Evolutionary conservation across 2,888 invertebrate species (phyloP).

Genomic region (Amorpha juglandis): DNA sequence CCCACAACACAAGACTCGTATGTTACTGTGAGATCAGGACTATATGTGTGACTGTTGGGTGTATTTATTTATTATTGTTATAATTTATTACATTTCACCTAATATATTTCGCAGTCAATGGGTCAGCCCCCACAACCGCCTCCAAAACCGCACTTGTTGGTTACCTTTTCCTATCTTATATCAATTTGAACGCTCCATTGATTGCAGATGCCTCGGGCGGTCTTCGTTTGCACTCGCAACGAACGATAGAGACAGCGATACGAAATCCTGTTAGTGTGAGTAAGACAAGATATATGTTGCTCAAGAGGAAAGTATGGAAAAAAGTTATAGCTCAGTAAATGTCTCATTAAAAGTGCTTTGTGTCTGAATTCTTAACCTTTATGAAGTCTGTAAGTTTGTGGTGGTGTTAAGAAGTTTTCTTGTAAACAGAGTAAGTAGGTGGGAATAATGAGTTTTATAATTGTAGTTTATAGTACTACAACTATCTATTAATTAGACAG

Average conservation of each 20-base stretch:
- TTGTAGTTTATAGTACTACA: too few species aligned
- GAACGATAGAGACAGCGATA: slow-evolving; percentile 57
- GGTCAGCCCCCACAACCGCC: slow-evolving; percentile 2
- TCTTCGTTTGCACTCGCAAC: slow-evolving; percentile 69
- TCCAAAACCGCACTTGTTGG: slow-evolving; percentile 38
- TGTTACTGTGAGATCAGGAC: too few species aligned
- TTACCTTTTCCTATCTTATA: slow-evolving; percentile 79
- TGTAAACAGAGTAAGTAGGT: slow-evolving; percentile 58
- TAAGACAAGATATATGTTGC: slow-evolving; percentile 65
- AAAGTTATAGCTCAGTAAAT: slow-evolving; percentile 79
- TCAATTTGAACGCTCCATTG: slow-evolving; percentile 83
- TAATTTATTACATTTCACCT: too few species aligned
- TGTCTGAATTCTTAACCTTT: slow-evolving; percentile 76
- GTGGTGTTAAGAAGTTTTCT: background rate
- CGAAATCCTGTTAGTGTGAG: slow-evolving; percentile 45
- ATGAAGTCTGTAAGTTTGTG: background rate
- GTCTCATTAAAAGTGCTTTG: slow-evolving; percentile 82
- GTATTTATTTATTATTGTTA: too few species aligned
- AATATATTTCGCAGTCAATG: background rate
- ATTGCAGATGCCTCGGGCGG: slow-evolving; percentile 79
- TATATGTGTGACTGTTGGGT: too few species aligned
- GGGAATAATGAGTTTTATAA: slow-evolving; percentile 44
- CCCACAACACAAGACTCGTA: too few species aligned
- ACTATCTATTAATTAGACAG: too few species aligned
- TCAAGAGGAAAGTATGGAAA: slow-evolving; percentile 78